Conservation (phyloP, 2,797 vertebrate species). For the Momotus momota region DNA sequence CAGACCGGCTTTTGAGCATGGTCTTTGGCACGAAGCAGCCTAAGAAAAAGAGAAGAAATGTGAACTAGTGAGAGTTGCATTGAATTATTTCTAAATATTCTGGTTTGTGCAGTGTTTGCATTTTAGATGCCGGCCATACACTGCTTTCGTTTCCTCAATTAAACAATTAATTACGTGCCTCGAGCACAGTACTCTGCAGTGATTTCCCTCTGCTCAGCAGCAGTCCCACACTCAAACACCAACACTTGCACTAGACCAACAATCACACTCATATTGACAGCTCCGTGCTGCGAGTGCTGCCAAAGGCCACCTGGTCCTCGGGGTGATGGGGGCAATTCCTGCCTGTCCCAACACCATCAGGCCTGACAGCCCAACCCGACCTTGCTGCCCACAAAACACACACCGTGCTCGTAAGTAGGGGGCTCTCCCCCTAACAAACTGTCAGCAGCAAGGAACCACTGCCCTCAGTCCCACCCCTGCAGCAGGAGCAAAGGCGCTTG, state of each 20-base stretch:
- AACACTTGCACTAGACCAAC: fast-evolving
- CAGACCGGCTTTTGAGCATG: too few relatives aligned
- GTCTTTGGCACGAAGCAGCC: background rate
- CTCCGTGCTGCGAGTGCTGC: fast-evolving
- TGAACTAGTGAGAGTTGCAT: fast-evolving
- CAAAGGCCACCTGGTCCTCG: background rate
- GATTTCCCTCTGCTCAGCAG: background rate
- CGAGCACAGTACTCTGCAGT: background rate
- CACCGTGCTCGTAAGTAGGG: too few relatives aligned
- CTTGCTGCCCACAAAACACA: background rate
- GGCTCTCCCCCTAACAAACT: background rate
- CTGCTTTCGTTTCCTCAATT: background rate
- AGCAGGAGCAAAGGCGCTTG: background rate
- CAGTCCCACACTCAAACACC: background rate
- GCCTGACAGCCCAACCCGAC: background rate
- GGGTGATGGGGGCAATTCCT: background rate
- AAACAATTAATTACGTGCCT: background rate
- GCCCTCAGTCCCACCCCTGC: background rate
- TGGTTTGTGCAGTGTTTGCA: background rate
- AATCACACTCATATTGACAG: background rate
- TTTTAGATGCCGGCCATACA: background rate
- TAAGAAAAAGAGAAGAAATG: background rate
- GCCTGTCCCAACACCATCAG: background rate
- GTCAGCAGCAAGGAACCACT: background rate
- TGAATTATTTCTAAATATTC: background rate